Evolutionary conservation across 2,888 invertebrate species (phyloP).

Genomic region (Tiliacea citrago): DNA sequence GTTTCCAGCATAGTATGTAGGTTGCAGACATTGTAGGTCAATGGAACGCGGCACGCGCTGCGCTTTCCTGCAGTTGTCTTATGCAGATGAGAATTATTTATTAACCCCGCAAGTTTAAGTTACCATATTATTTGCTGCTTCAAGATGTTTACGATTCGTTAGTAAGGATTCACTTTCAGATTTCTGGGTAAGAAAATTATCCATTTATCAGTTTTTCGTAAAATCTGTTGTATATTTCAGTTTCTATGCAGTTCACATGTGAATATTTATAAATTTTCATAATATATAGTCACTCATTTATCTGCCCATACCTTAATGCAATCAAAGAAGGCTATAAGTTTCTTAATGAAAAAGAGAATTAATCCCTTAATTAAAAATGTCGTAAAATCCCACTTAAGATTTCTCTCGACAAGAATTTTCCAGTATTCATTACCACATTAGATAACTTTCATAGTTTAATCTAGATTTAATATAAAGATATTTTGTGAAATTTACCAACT

Average conservation of each 20-base stretch:
- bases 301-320: background rate
- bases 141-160: conserved; percentile 3
- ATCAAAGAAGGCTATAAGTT: conserved; percentile 6
- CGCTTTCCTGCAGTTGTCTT: conserved; percentile 85
- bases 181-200: background rate
- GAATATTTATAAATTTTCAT: background rate
- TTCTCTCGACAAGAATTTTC: conserved; percentile 1
- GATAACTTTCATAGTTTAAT: conserved; percentile 9
- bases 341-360: conserved; percentile 18
- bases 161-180: background rate
- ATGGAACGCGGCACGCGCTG: conserved; percentile 81
- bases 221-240: background rate
- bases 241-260: background rate
- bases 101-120: conserved; percentile 52
- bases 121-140: conserved; percentile 28
- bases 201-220: background rate
- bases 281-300: background rate
- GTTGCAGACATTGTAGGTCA: conserved; percentile 83
- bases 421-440: conserved; percentile 16
- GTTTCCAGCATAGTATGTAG: conserved; percentile 80
- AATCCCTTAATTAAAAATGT: conserved; percentile 14
- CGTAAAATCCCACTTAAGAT: conserved; percentile 12
- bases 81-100: conserved; percentile 76
- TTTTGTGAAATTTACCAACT: background rate
- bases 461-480: background rate